Conservation (phyloP, 1,140 invertebrate genomes). For the Eciton burchellii region DNA sequence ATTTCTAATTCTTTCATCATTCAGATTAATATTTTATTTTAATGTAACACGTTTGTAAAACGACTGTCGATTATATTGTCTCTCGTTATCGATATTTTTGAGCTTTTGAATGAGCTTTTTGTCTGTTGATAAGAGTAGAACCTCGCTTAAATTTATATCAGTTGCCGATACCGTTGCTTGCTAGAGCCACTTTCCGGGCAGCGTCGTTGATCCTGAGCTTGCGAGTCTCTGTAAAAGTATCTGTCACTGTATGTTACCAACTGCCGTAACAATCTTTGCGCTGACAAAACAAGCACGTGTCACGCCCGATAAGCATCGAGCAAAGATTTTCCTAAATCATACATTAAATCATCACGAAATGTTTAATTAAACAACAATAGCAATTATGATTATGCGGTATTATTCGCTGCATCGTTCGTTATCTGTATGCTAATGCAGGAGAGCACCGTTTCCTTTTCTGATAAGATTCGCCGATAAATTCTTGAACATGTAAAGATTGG, state of each 20-base stretch:
- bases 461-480: background rate
- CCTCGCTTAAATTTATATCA: constrained; percentile 5
- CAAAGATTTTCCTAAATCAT: no score
- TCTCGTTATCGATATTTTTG: background rate
- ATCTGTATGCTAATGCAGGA: background rate
- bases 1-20: no score
- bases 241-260: constrained; percentile 13
- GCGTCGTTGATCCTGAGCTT: constrained; percentile 14
- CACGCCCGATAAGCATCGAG: no score
- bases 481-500: background rate
- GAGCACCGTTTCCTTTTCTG: background rate
- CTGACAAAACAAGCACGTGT: no score
- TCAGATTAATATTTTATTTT: no score
- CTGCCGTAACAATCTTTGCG: background rate
- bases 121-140: background rate
- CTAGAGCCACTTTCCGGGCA: background rate
- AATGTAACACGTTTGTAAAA: background rate
- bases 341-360: no score
- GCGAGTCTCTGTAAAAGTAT: background rate
- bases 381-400: no score
- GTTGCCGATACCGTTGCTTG: background rate
- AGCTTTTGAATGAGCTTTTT: constrained; percentile 13
- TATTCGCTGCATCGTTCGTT: no score
- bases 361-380: no score
- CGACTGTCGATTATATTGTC: background rate